Evolutionary conservation across 1,140 invertebrate species (phyloP).

Genomic region (Macrobrachium rosenbergii): DNA sequence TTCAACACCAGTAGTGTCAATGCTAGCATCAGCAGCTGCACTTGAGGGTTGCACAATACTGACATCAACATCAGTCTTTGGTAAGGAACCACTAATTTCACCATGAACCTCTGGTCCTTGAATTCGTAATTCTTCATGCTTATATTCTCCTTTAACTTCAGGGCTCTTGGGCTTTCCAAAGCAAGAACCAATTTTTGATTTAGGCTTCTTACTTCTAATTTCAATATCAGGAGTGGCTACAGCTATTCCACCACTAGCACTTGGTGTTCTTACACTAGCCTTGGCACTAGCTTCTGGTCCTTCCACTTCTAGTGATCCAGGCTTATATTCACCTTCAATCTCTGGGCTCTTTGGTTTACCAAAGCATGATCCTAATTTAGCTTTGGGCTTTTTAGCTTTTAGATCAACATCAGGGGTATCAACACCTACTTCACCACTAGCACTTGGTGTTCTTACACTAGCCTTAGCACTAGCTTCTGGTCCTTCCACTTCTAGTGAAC

Average conservation of each 20-base stretch:
- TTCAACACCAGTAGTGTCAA: no score
- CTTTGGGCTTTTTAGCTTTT: neutral
- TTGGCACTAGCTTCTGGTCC: constrained; percentile 15
- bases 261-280: constrained; percentile 17
- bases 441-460: no score
- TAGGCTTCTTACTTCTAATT: constrained; percentile 32
- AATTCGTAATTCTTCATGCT: constrained; percentile 8
- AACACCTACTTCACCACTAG: no score
- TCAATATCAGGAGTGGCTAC: constrained; percentile 25
- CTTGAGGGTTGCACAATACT: no score
- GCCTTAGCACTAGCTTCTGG: constrained; percentile 22
- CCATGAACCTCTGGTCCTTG: constrained; percentile 28
- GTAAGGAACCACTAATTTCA: neutral
- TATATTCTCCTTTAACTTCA: constrained; percentile 29
- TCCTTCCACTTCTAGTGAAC: constrained; percentile 17
- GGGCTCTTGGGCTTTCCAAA: constrained; percentile 47
- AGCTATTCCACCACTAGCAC: neutral
- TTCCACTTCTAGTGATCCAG: no score
- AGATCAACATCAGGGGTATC: neutral
- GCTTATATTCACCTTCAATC: neutral
- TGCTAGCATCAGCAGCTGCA: neutral
- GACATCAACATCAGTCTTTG: no score
- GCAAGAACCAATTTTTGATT: constrained; percentile 45
- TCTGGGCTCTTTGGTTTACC: constrained; percentile 36
- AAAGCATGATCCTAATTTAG: constrained; percentile 47